Evolutionary conservation across 2,797 vertebrate genomes (phyloP), one percentile per base, ranked within the genome.

Genomic region (Coranthus polyacanthus): DNA sequence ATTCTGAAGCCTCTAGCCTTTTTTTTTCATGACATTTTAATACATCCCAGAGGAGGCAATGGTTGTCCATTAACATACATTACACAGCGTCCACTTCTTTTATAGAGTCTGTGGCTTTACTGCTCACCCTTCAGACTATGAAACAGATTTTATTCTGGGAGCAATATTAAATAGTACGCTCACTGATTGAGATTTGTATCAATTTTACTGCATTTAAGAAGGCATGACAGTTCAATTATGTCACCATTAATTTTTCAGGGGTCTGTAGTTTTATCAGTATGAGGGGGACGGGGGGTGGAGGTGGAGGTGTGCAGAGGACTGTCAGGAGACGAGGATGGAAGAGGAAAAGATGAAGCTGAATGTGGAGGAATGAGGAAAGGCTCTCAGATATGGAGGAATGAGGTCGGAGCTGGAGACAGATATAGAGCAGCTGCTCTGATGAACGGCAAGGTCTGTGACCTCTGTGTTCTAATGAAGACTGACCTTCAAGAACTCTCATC

Each of bases 171-270:
- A 83, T 88, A 85, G 92, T 86, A 83, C 82, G 81, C 85, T 72
- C 75, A 69, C 78, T 91, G 85, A 92, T 88, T 90, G 81, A 87
- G 73, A 92, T 89, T 89, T 84, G 65, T 63, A 74, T 83, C 52
- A 1, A 72, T 88, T 84, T 87, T 81, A 72, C 61, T 52, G 75
- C 75, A 71, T 58, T 85, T 91, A 49, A 60, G 50, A 71, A 73
- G 60, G 70, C 82, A 51, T 80, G 80, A 84, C 61, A 71, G 80
- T 82, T 92, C 77, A 87, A 89, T 93, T 92, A 92, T 65, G 17
- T 44, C 24, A 4, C 32, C 55, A 88, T 93, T 82, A 87, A 91
- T 91, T 81, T 85, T 91, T 88, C 85, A 89, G 75, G 17, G 51
- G 69, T 65, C 56, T 64, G 58, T 54, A 41, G 78, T 57, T 52